Evolutionary conservation across 2,888 invertebrate species (phyloP), one percentile per base, ranked within the genome.

Genomic region (Xanthorhoe designata): DNA sequence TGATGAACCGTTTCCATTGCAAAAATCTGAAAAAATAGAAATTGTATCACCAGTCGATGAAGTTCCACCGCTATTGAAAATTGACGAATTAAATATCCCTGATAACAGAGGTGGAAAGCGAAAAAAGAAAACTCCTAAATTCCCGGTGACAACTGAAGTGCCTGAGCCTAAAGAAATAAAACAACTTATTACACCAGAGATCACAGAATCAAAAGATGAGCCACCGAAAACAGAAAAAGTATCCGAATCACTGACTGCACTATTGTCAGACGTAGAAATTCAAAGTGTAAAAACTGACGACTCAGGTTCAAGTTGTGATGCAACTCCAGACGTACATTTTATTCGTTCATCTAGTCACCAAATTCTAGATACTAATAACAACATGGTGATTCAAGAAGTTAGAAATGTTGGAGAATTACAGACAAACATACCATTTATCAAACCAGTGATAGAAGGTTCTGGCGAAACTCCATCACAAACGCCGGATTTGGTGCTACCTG

Each of bases 341-440:
- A 86, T 90, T 47, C 81, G 89, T 55, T 86, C 91, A 13, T 75
- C 80, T 24, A 92, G 91, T 69, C 87, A 91, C 68, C 84, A 86
- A 67, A 58, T 75, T 19, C 64, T 80, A 10, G 86, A 89, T 61
- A 74, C 81, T 65, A 88, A 89, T 66, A 92, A 91, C 56, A 91
- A 89, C 64, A 89, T 80, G 50, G 54, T 83, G 2, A 91, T 92
- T 65, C 82, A 83, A 75, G 92, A 92, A 80, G 78, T 92, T 38
- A 76, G 76, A 32, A 66, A 76, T 59, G 45, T 74, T 6, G 81
- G 81, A 56, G 82, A 82, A 29, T 19, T 72, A 0, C 70, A 70
- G 63, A n/a, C 52, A 15, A 60, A 50, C 18, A 66, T 66, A 50
- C 57, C 63, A 24, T 38, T 65, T 24, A 7, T 47, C 35, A 77